phyloP scores from a whole-genome alignment of 1,140 invertebrate genomes.

The Arctopsyche grandis region DNA sequence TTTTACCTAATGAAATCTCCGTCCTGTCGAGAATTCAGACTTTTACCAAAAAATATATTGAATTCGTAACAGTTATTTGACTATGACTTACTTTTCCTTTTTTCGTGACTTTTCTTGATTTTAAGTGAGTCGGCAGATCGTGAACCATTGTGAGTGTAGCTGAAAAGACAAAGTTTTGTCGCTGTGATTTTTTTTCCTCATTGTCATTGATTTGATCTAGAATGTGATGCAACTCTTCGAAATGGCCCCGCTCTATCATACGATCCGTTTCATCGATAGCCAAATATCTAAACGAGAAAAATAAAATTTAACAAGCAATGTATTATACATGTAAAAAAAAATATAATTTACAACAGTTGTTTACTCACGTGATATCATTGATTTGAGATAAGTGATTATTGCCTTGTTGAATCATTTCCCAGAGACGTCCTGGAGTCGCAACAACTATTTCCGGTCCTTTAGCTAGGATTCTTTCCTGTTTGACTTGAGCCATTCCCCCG shows the following conservation, averaged over 20 bases:
- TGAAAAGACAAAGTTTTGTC: slow-evolving; percentile 98
- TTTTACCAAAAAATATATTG: no score
- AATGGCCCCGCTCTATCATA: slow-evolving; percentile 97
- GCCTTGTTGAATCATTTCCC: slow-evolving; percentile 88
- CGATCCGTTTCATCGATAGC: slow-evolving; percentile 99
- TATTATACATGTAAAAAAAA: background rate
- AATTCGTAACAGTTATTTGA: slow-evolving; percentile 49
- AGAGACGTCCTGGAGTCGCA: slow-evolving; percentile 94
- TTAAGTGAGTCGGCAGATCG: slow-evolving; percentile 80
- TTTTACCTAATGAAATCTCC: no score
- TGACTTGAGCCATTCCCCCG: slow-evolving; percentile 90
- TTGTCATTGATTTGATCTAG: slow-evolving; percentile 83
- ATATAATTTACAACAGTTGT: background rate
- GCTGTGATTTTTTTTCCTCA: slow-evolving; percentile 66
- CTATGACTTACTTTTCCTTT: slow-evolving; percentile 55
- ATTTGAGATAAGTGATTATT: slow-evolving; percentile 80
- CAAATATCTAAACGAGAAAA: slow-evolving; percentile 72
- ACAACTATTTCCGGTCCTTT: slow-evolving; percentile 92
- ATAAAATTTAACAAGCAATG: no score
- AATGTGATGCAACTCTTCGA: slow-evolving; percentile 88
- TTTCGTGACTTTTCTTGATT: slow-evolving; percentile 69
- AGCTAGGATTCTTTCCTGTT: slow-evolving; percentile 88
- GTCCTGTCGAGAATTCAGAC: no score
- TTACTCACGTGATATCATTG: slow-evolving; percentile 68
- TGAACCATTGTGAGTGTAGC: slow-evolving; percentile 95